phyloP scores from a whole-genome alignment of 1,140 invertebrate species.

The Plectus sambesii region DNA sequence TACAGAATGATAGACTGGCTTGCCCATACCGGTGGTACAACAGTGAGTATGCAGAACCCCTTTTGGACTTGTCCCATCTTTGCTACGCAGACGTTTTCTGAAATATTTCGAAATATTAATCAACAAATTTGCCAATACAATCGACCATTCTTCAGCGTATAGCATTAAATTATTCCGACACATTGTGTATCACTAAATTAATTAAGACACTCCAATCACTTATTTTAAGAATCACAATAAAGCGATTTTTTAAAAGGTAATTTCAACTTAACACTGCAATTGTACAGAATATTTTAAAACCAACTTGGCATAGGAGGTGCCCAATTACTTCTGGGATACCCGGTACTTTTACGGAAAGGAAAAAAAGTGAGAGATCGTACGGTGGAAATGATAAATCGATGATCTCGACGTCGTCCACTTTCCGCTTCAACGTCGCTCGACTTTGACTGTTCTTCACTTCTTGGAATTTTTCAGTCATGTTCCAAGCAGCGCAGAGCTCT shows the following conservation, averaged over 20 bases:
- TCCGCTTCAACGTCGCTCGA: slow-evolving; percentile 16
- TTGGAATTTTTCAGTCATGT: slow-evolving; percentile 19
- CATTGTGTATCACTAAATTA: too few relatives aligned
- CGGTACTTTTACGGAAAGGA: too few relatives aligned
- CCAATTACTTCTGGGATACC: too few relatives aligned
- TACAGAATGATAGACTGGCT: slow-evolving; percentile 26
- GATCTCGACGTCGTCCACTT: slow-evolving; percentile 15
- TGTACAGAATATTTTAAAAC: background rate
- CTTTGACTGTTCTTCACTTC: slow-evolving; percentile 6
- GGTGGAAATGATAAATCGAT: slow-evolving; percentile 32
- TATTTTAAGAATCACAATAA: slow-evolving; percentile 1
- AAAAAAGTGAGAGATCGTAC: slow-evolving; percentile 17
- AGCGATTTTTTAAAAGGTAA: background rate
- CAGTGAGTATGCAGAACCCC: slow-evolving; percentile 30
- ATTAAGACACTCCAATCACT: slow-evolving; percentile 7
- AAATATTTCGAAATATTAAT: background rate
- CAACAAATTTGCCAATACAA: too few relatives aligned
- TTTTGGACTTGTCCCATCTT: slow-evolving; percentile 28
- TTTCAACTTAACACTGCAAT: slow-evolving; percentile 9
- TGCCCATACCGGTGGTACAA: slow-evolving; percentile 5
- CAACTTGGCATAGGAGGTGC: background rate
- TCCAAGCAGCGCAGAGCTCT: slow-evolving; percentile 40
- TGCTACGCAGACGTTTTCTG: slow-evolving; percentile 19
- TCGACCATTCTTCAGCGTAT: too few relatives aligned
- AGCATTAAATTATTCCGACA: too few relatives aligned